Conservation (phyloP, 2,113 vertebrate species). For the Heterotilapia buettikoferi region DNA sequence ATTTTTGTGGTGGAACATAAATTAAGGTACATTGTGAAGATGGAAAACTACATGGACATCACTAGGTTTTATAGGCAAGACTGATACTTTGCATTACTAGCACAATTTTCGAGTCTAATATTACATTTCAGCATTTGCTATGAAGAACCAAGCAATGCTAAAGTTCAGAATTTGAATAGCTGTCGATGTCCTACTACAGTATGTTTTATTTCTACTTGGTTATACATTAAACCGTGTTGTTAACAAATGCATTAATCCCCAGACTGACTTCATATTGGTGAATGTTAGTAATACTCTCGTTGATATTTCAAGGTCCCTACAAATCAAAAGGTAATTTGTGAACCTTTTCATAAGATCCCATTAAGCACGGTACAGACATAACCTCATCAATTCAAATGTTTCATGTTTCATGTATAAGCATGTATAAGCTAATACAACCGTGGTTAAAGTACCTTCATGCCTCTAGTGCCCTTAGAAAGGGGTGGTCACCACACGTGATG, state of each 20-base stretch:
- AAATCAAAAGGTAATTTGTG: neutral
- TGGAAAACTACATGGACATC: neutral
- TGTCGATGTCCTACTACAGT: neutral
- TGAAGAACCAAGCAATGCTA: neutral
- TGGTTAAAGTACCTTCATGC: neutral
- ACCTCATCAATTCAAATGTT: neutral
- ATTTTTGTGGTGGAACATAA: neutral
- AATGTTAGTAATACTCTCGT: neutral
- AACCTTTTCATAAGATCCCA: neutral
- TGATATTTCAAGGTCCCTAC: neutral
- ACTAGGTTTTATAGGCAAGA: neutral
- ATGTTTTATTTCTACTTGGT: neutral
- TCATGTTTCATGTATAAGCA: neutral
- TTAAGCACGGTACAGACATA: neutral
- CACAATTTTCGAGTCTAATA: neutral
- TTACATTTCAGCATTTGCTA: neutral
- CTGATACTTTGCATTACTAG: neutral
- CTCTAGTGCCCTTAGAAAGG: neutral
- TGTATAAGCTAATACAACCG: neutral
- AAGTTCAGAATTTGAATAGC: neutral
- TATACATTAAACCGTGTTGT: neutral
- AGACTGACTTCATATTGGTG: neutral
- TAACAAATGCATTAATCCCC: neutral
- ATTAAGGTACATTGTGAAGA: neutral
- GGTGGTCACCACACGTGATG: neutral